phyloP scores from a whole-genome alignment of 2,888 invertebrate genomes.

The Achlya flavicornis region DNA sequence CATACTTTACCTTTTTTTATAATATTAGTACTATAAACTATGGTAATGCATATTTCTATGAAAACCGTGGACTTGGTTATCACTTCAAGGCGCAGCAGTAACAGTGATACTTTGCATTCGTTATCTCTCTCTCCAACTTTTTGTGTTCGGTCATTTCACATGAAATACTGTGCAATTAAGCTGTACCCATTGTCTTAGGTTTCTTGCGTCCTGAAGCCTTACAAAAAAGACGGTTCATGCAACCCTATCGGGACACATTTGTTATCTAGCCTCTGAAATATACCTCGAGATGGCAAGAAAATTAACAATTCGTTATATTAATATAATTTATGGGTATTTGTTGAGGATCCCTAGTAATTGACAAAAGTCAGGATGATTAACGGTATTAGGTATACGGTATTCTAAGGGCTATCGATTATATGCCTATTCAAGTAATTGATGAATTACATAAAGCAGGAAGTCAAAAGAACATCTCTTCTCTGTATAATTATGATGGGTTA shows the following conservation, averaged over 20 bases:
- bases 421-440: not conserved
- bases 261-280: constrained; percentile 17
- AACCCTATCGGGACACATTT: constrained; percentile 19
- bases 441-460: not conserved
- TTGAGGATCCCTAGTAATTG: not conserved
- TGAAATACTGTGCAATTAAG: constrained; percentile 17
- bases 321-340: not conserved
- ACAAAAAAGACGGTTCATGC: constrained; percentile 18
- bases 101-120: constrained; percentile 36
- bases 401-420: not conserved
- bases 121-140: constrained; percentile 41
- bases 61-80: not conserved
- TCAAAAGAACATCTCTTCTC: too few species aligned
- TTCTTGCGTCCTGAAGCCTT: constrained; percentile 13
- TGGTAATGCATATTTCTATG: not conserved
- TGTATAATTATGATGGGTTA: too few species aligned
- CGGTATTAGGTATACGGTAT: not conserved
- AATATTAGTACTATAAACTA: too few species aligned
- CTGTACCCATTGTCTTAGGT: constrained; percentile 12
- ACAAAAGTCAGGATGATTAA: not conserved
- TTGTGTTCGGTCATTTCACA: constrained; percentile 40
- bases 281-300: not conserved
- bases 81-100: constrained; percentile 20
- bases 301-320: constrained; percentile 7
- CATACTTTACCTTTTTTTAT: not conserved